A percentile compares a stretch with the other conserved stretches of the same genome.
These are phyloP conservation scores for Thalpophila matura DNA, from an alignment of 2,888 invertebrate species.

Conservation along the genomic window DNA sequence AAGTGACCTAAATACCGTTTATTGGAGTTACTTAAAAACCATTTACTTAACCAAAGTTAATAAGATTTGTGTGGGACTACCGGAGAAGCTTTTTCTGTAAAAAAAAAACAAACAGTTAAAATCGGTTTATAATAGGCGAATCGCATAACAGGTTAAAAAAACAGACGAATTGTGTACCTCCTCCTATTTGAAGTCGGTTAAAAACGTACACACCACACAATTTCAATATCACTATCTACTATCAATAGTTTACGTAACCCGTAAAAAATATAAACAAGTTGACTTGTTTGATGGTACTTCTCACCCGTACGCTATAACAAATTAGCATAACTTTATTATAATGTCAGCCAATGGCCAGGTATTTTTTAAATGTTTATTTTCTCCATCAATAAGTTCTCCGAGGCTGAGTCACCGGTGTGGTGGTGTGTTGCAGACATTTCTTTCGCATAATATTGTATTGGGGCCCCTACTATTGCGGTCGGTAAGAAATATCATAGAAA, in stretches of 20 bases:
- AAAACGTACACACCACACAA: constrained; percentile 13
- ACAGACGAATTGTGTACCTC: too few relatives aligned
- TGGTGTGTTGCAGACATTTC: constrained; percentile 56
- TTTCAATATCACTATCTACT: constrained; percentile 28
- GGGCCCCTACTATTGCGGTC: constrained; percentile 36
- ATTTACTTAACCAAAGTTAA: too few relatives aligned
- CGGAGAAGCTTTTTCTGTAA: too few relatives aligned
- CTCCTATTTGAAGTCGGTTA: too few relatives aligned
- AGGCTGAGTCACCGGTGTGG: constrained; percentile 65
- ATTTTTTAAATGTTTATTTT: constrained; percentile 57
- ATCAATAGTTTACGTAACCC: constrained; percentile 50
- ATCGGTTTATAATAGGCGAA: too few relatives aligned
- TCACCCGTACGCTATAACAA: constrained; percentile 44
- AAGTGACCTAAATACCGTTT: too few relatives aligned
- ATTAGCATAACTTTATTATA: constrained; percentile 56
- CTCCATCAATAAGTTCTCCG: constrained; percentile 57
- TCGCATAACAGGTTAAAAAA: too few relatives aligned
- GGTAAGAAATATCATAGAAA: not conserved
- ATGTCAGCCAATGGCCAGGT: constrained; percentile 49
- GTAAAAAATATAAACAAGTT: constrained; percentile 54
- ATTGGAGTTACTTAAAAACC: too few relatives aligned
- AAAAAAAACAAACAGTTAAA: too few relatives aligned
- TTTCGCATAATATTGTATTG: constrained; percentile 53
- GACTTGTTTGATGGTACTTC: constrained; percentile 59
- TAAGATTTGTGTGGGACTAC: too few relatives aligned